Conservation (phyloP, 2,797 vertebrate species). For the Mormyrops boulengeri region DNA sequence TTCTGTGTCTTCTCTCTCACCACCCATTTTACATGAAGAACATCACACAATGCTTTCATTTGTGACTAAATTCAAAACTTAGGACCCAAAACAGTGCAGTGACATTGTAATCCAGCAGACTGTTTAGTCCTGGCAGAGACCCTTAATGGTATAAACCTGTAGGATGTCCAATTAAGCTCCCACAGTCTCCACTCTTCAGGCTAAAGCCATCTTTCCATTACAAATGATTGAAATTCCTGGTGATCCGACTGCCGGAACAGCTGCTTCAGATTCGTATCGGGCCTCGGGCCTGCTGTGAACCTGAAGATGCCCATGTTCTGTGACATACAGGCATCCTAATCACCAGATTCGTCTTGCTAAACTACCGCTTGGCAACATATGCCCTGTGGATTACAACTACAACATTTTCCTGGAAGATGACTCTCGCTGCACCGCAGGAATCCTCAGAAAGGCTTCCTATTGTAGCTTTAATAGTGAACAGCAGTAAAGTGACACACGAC, state of each 20-base stretch:
- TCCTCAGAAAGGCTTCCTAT: not conserved
- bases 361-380: not conserved
- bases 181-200: not conserved
- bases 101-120: not conserved
- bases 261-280: not conserved
- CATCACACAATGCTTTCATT: not conserved
- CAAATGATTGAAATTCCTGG: not conserved
- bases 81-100: too few species aligned
- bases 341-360: not conserved
- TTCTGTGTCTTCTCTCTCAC: not conserved
- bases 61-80: not conserved
- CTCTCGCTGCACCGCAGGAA: not conserved
- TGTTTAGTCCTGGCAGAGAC: not conserved
- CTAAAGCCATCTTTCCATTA: not conserved
- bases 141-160: not conserved
- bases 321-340: not conserved
- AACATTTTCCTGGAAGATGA: not conserved
- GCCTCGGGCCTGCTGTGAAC: not conserved
- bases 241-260: not conserved
- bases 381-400: not conserved
- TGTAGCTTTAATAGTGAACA: not conserved
- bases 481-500: not conserved
- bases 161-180: not conserved
- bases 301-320: not conserved
- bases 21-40: not conserved